These are phyloP conservation scores for Antheraea mylitta DNA, from an alignment of 1,140 invertebrate genomes.

Conservation along the genomic window DNA sequence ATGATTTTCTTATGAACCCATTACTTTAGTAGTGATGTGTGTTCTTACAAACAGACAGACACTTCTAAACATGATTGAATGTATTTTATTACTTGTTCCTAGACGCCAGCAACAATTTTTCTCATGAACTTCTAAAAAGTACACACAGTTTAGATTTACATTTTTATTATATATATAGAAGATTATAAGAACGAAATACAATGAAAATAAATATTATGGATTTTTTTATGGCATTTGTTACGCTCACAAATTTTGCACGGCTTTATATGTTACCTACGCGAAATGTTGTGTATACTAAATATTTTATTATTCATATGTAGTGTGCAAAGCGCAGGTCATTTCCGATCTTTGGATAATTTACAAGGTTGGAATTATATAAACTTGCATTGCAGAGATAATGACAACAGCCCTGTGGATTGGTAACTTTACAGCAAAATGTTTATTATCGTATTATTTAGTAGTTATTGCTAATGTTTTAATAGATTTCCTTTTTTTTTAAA, in stretches of 20 bases:
- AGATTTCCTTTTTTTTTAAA: too few species aligned
- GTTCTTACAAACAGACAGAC: too few species aligned
- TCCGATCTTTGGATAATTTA: background rate
- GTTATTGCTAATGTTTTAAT: too few species aligned
- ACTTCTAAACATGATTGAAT: too few species aligned
- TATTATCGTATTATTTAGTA: background rate
- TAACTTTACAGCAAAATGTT: conserved; percentile 22
- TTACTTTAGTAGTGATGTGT: too few species aligned
- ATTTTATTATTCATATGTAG: background rate
- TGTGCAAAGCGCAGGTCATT: background rate
- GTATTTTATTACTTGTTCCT: too few species aligned
- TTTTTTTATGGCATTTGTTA: background rate
- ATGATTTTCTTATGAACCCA: too few species aligned
- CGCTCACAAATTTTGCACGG: background rate
- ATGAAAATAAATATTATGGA: background rate
- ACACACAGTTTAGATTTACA: too few species aligned
- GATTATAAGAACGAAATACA: background rate
- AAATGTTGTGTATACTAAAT: background rate
- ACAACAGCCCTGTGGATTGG: conserved; percentile 42
- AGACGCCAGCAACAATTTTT: too few species aligned
- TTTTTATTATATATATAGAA: too few species aligned
- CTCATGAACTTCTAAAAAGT: too few species aligned
- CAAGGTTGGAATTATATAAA: conserved; percentile 35
- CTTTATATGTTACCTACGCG: background rate
- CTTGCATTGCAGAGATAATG: conserved; percentile 42